A percentile compares a stretch with the other conserved stretches of the same genome.
phyloP scores from a whole-genome alignment of 2,113 vertebrate genomes.

The Pyrgilauda ruficollis region DNA sequence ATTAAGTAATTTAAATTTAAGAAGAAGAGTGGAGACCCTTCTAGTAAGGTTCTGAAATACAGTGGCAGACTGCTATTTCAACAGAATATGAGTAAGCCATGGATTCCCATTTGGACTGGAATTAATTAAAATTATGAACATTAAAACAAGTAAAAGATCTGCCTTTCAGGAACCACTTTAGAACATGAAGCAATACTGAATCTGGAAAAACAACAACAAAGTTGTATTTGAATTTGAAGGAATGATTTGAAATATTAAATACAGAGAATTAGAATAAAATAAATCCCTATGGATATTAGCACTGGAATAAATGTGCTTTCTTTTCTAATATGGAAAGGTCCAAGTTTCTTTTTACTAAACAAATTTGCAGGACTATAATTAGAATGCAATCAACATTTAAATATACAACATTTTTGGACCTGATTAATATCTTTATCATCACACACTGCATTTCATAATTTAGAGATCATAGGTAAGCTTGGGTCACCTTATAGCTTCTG shows the following conservation, averaged over 20 bases:
- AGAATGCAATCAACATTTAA: constrained; percentile 42
- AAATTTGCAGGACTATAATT: constrained; percentile 39
- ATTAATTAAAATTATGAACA: constrained; percentile 35
- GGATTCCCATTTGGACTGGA: neutral
- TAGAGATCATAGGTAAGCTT: constrained; percentile 59
- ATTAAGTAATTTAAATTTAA: constrained; percentile 50
- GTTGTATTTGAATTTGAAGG: constrained; percentile 34
- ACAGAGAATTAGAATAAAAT: constrained; percentile 11
- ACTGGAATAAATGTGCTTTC: constrained; percentile 4
- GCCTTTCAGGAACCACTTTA: constrained; percentile 39
- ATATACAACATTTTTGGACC: constrained; percentile 45
- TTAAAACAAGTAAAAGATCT: constrained; percentile 30
- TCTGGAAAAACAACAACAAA: constrained; percentile 27
- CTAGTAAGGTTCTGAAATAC: constrained; percentile 45
- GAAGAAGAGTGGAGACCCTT: constrained; percentile 46
- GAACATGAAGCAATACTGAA: constrained; percentile 22
- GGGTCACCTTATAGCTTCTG: constrained; percentile 92
- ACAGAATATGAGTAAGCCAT: constrained; percentile 1
- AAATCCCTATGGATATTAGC: constrained; percentile 5
- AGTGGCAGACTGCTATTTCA: constrained; percentile 30
- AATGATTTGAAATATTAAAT: constrained; percentile 39
- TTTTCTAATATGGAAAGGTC: constrained; percentile 22
- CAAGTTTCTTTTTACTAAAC: constrained; percentile 1
- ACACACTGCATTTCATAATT: constrained; percentile 65
- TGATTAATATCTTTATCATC: constrained; percentile 53